Base-by-base conservation (phyloP, 37 sponge, comb jelly and placozoan genomes). In the Dysidea cf. avara region DNA sequence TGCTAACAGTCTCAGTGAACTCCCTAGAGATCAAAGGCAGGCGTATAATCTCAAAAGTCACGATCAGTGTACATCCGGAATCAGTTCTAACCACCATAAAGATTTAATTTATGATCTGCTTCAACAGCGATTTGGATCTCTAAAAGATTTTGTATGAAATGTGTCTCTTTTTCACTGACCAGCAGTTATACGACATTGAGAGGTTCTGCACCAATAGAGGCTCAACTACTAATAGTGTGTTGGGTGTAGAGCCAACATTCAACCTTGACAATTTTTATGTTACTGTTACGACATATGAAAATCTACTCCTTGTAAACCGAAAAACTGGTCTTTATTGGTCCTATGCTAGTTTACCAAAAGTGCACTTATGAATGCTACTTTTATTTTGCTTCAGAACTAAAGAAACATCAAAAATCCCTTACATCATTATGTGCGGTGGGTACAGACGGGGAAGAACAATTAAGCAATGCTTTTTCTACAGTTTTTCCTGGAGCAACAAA, bases 241-340 rank as follows among this genome's bases (percentile, higher is more conserved):
- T 43, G 7, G 31, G 30, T 56, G 31, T 30, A 13, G 31, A 56
- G 6, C 31, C 59, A 5, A 56, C 31, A 5, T 25, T 56, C 11
- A 25, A 56, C 28, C 11, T 29, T 13, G 59, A 11, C 11, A 11
- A 56, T 9, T 56, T 56, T 7, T 29, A 56, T 56, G 59, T 56
- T 56, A 30, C 59, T 13, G 25, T 25, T 2, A 22, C 47, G n/a
- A 39, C n/a, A 43, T 24, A 66, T 35, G 43, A 26, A 25, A 29
- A 33, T 4, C 14, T 37, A n/a, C n/a, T n/a, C n/a, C 32, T 17
- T 29, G 24, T 24, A 36, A 33, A 43, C 2, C 25, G 67, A 21
- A 66, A 32, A 66, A 6, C 37, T 66, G 43, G 43, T 43, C 9
- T 43, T 43, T 43, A 43, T 43, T 43, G 46, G 46, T 43, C 46